Evolutionary conservation across 2,888 invertebrate genomes (phyloP), one percentile per base, ranked within the genome.

Genomic region (Prosapia bicincta): DNA sequence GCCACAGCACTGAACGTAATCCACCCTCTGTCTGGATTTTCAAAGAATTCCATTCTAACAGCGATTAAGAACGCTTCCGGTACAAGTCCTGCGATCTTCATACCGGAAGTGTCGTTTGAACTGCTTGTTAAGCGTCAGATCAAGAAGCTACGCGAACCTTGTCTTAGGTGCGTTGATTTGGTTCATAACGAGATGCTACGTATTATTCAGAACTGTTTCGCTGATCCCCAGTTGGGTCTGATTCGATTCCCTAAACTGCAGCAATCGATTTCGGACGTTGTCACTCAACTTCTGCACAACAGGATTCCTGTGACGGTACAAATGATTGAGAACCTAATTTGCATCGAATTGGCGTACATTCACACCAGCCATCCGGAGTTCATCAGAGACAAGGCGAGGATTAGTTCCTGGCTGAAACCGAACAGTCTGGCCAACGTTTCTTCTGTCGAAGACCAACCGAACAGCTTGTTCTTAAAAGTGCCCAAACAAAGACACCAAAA

Each of bases 331-430:
- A 89, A 90, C 82, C 82, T 91, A 77, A 88, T 90, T 3, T 85
- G 85, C 24, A 88, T 90, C 77, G 90, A 91, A 81, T 83, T 90
- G 78, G 87, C 90, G 0, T 91, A 91, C 83, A 89, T 91, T 78
- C 91, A 91, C 83, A 90, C 90, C 3, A 88, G 88, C 79, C 90
- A 91, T 82, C 90, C 90, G 0, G 90, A 91, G 82, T 91, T 91
- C 82, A 85, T 85, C 65, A 80, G 82, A 30, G 89, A 90, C 3
- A 54, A 54, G 7, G 54, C 54, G 54, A 54, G 7, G 20, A 54
- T 54, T 20, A 20, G 54, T 20, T 20, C n/a, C 3, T 54, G 54
- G 54, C 6, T 54, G 54, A 54, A 54, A 20, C 54, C 54, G 2
- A 54, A 54, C 20, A n/a, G 20, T 1, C n/a, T 54, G 3, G 54